Conservation (phyloP, 2,113 vertebrate genomes). For the Lucifuga dentata region DNA sequence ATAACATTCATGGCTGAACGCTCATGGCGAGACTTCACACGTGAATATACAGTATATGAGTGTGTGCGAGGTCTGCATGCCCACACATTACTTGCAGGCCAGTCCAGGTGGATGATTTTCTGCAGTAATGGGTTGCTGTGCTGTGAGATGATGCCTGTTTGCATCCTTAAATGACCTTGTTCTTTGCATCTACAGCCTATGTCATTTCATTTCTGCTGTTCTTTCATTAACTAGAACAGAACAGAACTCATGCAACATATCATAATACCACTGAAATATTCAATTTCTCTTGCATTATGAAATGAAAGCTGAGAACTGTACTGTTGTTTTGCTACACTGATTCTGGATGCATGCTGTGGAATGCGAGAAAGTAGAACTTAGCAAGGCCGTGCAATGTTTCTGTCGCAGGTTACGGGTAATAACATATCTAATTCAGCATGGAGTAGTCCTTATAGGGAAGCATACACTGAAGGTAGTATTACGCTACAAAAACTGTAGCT, state of each 20-base stretch:
- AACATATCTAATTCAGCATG: background rate
- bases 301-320: constrained; percentile 18
- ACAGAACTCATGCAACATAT: background rate
- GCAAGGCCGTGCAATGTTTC: background rate
- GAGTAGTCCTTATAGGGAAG: background rate
- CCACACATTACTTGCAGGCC: constrained; percentile 16
- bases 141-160: constrained; percentile 2
- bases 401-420: background rate
- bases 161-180: constrained; percentile 30
- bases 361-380: background rate
- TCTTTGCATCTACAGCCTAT: background rate
- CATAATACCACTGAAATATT: background rate
- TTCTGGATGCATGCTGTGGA: background rate
- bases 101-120: constrained; percentile 25
- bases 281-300: constrained; percentile 11
- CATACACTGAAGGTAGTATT: constrained; percentile 4
- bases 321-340: constrained; percentile 16
- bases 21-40: constrained; percentile 56
- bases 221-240: constrained; percentile 8
- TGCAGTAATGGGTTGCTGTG: constrained; percentile 15
- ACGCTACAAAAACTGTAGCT: background rate
- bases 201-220: background rate
- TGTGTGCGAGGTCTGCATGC: constrained; percentile 9
- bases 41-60: constrained; percentile 10
- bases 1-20: constrained; percentile 61